These are phyloP conservation scores for Pedetes capensis DNA, from an alignment of 2,113 vertebrate species.

Conservation along the genomic window DNA sequence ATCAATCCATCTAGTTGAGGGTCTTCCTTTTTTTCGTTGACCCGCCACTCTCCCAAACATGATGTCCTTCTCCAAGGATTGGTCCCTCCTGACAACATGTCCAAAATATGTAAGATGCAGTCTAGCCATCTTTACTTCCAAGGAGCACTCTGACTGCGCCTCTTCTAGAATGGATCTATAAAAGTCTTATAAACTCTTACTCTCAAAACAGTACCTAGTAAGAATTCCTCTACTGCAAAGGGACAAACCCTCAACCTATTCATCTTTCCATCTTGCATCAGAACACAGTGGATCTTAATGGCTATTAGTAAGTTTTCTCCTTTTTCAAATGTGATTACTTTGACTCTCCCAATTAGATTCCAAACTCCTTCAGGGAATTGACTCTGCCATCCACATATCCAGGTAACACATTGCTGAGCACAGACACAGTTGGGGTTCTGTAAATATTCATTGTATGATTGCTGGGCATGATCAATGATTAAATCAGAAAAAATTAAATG, in stretches of 20 bases:
- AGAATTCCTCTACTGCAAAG: background rate
- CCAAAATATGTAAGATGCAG: too few relatives aligned
- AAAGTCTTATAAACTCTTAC: background rate
- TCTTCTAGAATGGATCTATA: too few relatives aligned
- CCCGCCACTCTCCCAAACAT: too few relatives aligned
- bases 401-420: background rate
- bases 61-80: too few relatives aligned
- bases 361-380: background rate
- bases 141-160: too few relatives aligned
- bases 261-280: background rate
- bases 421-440: background rate
- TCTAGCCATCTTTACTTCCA: too few relatives aligned
- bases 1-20: too few relatives aligned
- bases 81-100: too few relatives aligned
- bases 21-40: too few relatives aligned
- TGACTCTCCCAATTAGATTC: background rate
- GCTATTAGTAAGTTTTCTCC: background rate
- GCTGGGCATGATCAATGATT: background rate
- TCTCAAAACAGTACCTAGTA: background rate
- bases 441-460: background rate
- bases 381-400: background rate
- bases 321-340: background rate
- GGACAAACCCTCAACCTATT: background rate
- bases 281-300: background rate
- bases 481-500: slow-evolving; percentile 5